Percentiles rank a stretch among this genome's conserved stretches.
These are phyloP conservation scores for Pentalonia nigronervosa DNA, from an alignment of 1,140 invertebrate species.

Conservation along the genomic window DNA sequence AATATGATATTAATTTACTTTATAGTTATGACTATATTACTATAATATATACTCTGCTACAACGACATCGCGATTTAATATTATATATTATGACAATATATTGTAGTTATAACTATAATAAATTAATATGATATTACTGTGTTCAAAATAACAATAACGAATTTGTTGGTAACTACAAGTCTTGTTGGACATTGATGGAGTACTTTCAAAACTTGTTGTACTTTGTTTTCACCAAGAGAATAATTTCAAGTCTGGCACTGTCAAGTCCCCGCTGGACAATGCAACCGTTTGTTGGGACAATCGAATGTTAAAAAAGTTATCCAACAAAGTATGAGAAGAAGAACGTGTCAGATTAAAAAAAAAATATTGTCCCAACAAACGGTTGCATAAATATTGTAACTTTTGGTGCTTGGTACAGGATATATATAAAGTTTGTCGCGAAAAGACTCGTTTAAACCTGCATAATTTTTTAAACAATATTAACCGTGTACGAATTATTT, in stretches of 20 bases:
- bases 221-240: background rate
- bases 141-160: background rate
- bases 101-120: too few species aligned
- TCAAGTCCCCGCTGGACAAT: background rate
- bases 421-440: background rate
- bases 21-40: too few species aligned
- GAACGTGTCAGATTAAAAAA: background rate
- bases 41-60: too few species aligned
- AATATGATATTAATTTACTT: too few species aligned
- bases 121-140: too few species aligned
- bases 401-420: background rate
- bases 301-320: background rate
- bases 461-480: background rate
- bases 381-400: background rate
- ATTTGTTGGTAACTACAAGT: background rate
- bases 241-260: background rate
- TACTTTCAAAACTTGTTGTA: background rate
- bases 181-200: too few species aligned
- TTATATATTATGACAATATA: background rate
- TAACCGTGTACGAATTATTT: background rate
- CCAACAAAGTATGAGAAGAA: background rate
- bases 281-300: background rate
- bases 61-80: background rate
- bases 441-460: background rate
- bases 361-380: background rate